A percentile compares a stretch with the other conserved stretches of the same genome.
phyloP scores from a whole-genome alignment of 2,797 vertebrate genomes.

The Melanitta fusca region DNA sequence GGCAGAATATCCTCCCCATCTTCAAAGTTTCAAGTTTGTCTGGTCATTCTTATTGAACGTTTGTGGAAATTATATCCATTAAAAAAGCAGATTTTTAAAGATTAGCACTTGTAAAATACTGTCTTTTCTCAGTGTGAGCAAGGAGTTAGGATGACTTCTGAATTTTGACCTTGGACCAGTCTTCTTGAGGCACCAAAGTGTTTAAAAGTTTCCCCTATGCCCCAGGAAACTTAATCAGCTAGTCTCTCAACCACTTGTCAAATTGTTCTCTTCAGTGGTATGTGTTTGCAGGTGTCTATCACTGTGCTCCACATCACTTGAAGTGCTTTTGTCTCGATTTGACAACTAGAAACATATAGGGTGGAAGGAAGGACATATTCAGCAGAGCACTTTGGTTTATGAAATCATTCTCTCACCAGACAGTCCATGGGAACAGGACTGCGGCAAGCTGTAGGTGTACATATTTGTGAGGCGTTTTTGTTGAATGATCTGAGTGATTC shows the following conservation, averaged over 20 bases:
- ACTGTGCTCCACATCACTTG: neutral
- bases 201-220: neutral
- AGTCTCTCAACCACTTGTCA: neutral
- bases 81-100: neutral
- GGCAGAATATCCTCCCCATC: neutral
- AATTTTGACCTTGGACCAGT: neutral
- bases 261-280: neutral
- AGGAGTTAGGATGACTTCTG: neutral
- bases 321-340: neutral
- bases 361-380: neutral
- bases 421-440: neutral
- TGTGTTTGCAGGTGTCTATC: neutral
- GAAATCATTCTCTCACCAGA: neutral
- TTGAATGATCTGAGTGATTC: neutral
- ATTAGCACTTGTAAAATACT: neutral
- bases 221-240: neutral
- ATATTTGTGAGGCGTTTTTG: neutral
- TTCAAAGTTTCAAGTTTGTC: neutral
- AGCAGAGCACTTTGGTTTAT: neutral
- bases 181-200: neutral
- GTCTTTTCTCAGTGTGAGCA: neutral
- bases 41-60: neutral
- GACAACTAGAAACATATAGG: neutral
- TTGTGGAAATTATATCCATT: neutral
- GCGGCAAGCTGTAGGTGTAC: neutral